These are phyloP conservation scores for Bos javanicus DNA, from an alignment of 2,113 vertebrate species.

Conservation along the genomic window DNA sequence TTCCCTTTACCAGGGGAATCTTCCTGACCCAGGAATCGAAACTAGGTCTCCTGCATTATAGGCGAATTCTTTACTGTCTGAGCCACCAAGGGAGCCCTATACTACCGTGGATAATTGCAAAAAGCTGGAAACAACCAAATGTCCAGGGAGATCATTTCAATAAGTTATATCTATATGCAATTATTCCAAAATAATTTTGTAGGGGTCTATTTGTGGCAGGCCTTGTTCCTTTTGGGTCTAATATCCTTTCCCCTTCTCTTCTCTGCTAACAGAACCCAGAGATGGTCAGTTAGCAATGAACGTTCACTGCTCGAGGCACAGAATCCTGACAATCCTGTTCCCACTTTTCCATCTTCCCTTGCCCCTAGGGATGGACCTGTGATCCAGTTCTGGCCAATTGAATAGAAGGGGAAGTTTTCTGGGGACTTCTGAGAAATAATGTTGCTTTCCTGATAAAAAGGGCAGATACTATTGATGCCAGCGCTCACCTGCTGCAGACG, in stretches of 20 bases:
- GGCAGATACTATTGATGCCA: background rate
- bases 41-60: background rate
- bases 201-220: background rate
- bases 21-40: background rate
- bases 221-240: background rate
- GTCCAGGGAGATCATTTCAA: background rate
- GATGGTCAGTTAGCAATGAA: background rate
- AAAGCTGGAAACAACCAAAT: background rate
- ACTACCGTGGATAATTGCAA: background rate
- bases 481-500: background rate
- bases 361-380: background rate
- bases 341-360: background rate
- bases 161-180: background rate
- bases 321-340: background rate
- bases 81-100: background rate
- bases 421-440: background rate
- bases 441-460: slow-evolving; percentile 15
- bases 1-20: background rate
- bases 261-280: background rate
- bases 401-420: background rate
- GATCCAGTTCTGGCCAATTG: slow-evolving; percentile 13
- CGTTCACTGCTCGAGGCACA: background rate
- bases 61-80: background rate
- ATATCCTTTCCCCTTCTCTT: background rate
- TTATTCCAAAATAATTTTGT: slow-evolving; percentile 2